Evolutionary conservation across 2,797 vertebrate genomes (phyloP).

Genomic region (Arremon aurantiirostris): DNA sequence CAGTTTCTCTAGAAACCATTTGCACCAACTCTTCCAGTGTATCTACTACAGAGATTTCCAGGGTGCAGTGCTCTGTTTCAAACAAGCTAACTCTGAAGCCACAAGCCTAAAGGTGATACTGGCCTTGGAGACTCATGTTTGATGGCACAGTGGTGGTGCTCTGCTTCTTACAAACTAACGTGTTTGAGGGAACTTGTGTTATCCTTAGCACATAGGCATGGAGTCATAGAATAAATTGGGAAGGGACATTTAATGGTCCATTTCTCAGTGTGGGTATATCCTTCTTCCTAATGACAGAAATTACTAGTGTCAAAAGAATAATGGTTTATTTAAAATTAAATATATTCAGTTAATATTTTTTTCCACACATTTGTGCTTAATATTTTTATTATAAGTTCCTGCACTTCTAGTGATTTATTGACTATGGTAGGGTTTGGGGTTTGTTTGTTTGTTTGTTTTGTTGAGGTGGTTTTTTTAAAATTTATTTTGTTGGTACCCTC

Average conservation of each 20-base stretch:
- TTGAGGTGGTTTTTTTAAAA: neutral
- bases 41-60: neutral
- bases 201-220: neutral
- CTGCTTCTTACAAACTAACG: fast-evolving
- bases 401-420: neutral
- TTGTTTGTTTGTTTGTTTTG: neutral
- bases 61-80: neutral
- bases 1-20: neutral
- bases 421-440: neutral
- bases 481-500: neutral
- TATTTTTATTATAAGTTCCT: neutral
- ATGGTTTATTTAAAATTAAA: neutral
- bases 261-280: neutral
- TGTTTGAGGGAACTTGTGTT: neutral
- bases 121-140: neutral
- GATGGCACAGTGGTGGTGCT: neutral
- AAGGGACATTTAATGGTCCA: neutral
- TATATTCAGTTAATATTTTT: neutral
- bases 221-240: neutral
- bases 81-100: neutral
- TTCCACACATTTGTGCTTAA: fast-evolving
- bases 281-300: neutral
- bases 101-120: neutral
- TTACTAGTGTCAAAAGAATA: neutral
- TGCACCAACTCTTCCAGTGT: neutral